Percentiles rank a stretch among this genome's conserved stretches.
These are phyloP conservation scores for Zonotrichia albicollis DNA, from an alignment of 2,797 vertebrate species.

Conservation along the genomic window DNA sequence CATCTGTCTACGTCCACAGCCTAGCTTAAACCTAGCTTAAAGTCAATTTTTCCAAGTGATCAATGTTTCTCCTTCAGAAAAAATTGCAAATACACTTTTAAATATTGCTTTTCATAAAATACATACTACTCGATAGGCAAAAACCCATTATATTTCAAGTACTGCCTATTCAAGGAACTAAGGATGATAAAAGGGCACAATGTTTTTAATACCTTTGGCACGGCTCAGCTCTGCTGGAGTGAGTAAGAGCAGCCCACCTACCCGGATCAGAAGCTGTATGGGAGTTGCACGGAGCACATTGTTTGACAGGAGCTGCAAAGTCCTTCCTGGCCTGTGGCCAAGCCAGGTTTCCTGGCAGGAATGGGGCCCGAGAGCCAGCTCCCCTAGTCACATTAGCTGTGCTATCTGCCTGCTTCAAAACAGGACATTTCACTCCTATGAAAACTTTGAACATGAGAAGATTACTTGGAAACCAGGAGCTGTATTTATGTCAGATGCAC, in stretches of 20 bases:
- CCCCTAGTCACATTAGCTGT: not conserved
- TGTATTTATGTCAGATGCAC: slow-evolving; percentile 26
- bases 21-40: not conserved
- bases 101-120: not conserved
- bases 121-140: not conserved
- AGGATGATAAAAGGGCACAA: not conserved
- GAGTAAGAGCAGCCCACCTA: slow-evolving; percentile 48
- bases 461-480: slow-evolving; percentile 11
- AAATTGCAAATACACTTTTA: not conserved
- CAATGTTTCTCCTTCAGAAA: not conserved
- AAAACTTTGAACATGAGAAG: slow-evolving; percentile 3
- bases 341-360: slow-evolving; percentile 35
- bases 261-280: not conserved
- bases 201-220: slow-evolving; percentile 1
- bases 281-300: not conserved
- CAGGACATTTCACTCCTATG: not conserved
- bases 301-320: not conserved
- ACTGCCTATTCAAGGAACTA: not conserved
- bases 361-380: not conserved
- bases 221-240: not conserved
- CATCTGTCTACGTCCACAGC: not conserved
- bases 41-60: not conserved
- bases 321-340: slow-evolving; percentile 7
- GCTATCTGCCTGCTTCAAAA: slow-evolving; percentile 7
- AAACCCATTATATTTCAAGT: not conserved